Percentiles rank a stretch among this genome's conserved stretches.
These are phyloP conservation scores for Podotricha telesiphe DNA, from an alignment of 2,888 invertebrate species.

Conservation along the genomic window DNA sequence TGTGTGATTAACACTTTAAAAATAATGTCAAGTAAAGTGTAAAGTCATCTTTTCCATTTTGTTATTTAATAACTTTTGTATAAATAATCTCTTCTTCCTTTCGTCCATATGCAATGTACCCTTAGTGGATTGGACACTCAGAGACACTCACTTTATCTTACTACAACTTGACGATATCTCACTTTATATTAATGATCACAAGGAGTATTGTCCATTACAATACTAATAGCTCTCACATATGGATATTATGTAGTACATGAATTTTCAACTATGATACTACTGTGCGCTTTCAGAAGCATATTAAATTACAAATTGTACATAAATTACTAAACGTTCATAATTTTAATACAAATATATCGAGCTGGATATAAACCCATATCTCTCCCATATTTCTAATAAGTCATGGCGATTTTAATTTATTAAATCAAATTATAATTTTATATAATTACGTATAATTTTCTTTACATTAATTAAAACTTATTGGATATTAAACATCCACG, in stretches of 20 bases:
- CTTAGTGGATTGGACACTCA: conserved; percentile 1
- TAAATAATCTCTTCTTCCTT: background rate
- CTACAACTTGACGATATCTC: background rate
- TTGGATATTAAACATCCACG: background rate
- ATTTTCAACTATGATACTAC: no score
- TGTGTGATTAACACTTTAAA: no score
- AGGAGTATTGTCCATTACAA: background rate
- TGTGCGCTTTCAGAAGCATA: no score
- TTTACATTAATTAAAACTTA: background rate
- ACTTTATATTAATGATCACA: conserved; percentile 8
- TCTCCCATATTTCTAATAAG: no score
- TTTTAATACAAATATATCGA: no score
- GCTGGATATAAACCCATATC: no score
- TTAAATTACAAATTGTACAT: no score
- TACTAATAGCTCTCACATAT: background rate
- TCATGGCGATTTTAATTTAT: no score
- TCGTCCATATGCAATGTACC: background rate
- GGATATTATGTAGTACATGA: background rate
- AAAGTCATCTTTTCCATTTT: background rate
- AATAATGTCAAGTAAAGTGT: no score
- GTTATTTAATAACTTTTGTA: background rate
- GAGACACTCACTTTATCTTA: conserved; percentile 6
- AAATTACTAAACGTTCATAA: no score
- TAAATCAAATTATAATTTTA: no score
- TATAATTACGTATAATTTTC: no score